Evolutionary conservation across 2,113 vertebrate species (phyloP), one percentile per base, ranked within the genome.

Genomic region (Peromyscus californicus): DNA sequence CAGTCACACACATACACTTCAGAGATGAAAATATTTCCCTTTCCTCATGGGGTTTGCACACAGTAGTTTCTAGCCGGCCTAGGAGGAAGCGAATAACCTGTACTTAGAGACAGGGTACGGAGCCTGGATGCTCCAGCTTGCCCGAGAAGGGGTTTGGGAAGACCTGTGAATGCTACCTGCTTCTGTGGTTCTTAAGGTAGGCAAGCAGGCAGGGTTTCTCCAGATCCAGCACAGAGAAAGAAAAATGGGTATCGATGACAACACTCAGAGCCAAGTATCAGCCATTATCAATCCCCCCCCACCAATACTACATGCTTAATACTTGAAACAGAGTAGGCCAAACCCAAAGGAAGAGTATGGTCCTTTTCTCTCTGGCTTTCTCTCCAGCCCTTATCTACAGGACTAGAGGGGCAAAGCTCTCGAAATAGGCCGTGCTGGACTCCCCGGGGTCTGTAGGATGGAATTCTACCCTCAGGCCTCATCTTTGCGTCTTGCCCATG

Each of bases 401-500:
- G 4, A 4, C 63, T 13, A 33, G 65, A 65, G 74, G 88, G 65
- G 42, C 9, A 36, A 3, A 19, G 21, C 8, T 86, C 79, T 57
- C 48, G 21, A n/a, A 93, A 75, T 16, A 67, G 80, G 3, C 36
- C 33, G 59, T 2, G 6, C 31, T 29, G 72, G 91, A 33, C 57
- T 91, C 26, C 1, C 45, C 29, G 19, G 26, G 5, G 16, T 51
- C 90, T 21, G 45, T 6, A 48, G 74, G 74, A 65, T 21, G 26
- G 67, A 26, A 2, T 26, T 29, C 84, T n/a, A 9, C 57, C 51
- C 61, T 42, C 17, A 21, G 36, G 15, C 8, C 39, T 51, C 67
- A 83, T 76, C 89, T 85, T 51, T 90, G 90, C n/a, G 72, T 91
- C 89, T 86, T 24, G 63, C 48, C 26, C 29, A 88, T 89, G 84